These are phyloP conservation scores for Synanthedon vespiformis DNA, from an alignment of 2,888 invertebrate species.

Conservation along the genomic window DNA sequence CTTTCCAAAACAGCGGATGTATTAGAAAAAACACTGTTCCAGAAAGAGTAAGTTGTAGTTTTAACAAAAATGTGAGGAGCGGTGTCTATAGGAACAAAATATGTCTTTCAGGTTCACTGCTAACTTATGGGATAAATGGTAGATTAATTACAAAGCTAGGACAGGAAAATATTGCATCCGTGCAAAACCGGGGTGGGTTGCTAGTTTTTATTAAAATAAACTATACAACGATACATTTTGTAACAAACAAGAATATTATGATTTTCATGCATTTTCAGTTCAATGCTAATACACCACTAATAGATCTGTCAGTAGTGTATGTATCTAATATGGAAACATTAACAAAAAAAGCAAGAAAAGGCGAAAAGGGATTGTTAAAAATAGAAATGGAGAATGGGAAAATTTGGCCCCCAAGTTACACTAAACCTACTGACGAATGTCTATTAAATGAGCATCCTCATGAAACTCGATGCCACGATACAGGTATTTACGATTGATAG, in stretches of 20 bases:
- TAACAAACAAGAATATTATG: too few species aligned
- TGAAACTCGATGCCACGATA: background rate
- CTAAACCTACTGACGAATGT: background rate
- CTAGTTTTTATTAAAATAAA: too few species aligned
- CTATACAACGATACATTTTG: too few species aligned
- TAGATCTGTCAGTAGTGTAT: conserved; percentile 2
- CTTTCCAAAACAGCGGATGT: conserved; percentile 3
- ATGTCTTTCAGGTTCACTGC: too few species aligned
- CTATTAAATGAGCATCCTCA: background rate
- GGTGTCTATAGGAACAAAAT: too few species aligned
- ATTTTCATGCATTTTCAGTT: background rate
- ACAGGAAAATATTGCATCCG: too few species aligned
- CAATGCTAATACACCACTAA: conserved; percentile 1
- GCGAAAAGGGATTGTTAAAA: conserved; percentile 1
- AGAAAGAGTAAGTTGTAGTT: conserved; percentile 1
- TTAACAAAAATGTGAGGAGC: too few species aligned
- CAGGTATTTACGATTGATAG: background rate
- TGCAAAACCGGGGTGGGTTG: too few species aligned
- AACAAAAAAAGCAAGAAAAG: background rate
- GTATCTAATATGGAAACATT: background rate
- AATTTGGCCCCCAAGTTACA: conserved; percentile 1
- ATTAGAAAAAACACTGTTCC: conserved; percentile 3
- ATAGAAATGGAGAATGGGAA: conserved; percentile 1
- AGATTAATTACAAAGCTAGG: too few species aligned
- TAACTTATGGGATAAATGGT: too few species aligned